Percentiles rank a stretch among this genome's conserved stretches.
These are phyloP conservation scores for Drosophila phalerata DNA, from an alignment of 2,888 invertebrate species.

Conservation along the genomic window DNA sequence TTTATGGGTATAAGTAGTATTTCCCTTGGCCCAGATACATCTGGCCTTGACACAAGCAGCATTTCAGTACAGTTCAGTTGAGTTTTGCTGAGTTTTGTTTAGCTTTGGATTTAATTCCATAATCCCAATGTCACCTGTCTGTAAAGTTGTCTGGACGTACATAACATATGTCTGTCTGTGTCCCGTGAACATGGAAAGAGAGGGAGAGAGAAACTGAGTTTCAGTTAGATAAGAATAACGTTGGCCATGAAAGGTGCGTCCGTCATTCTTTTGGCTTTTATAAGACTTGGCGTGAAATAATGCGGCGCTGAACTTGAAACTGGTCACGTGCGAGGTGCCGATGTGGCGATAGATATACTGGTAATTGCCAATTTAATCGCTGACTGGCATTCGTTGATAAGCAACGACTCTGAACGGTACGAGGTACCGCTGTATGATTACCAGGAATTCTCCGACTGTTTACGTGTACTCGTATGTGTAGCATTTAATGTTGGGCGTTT, in stretches of 20 bases:
- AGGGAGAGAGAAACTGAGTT: background rate
- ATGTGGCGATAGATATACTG: conserved; percentile 72
- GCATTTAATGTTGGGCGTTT: conserved; percentile 22
- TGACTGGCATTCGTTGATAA: conserved; percentile 68
- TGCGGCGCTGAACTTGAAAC: conserved; percentile 71
- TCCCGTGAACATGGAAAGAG: conserved; percentile 4
- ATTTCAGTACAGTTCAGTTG: background rate
- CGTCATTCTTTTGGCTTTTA: conserved; percentile 23
- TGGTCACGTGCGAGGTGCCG: conserved; percentile 77
- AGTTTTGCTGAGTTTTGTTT: conserved; percentile 35
- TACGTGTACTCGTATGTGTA: background rate
- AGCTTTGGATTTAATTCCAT: conserved; percentile 29
- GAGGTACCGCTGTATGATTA: conserved; percentile 13
- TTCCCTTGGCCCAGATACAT: conserved; percentile 21
- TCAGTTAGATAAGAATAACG: conserved; percentile 49
- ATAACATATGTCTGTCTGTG: conserved; percentile 25
- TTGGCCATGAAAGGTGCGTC: conserved; percentile 26
- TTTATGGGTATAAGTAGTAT: background rate
- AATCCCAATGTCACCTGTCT: conserved; percentile 49
- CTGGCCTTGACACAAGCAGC: conserved; percentile 52
- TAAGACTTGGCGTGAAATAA: conserved; percentile 51
- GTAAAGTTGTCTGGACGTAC: conserved; percentile 27
- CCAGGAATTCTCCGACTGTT: conserved; percentile 9
- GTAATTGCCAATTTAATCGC: conserved; percentile 78
- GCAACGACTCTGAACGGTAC: conserved; percentile 5